Evolutionary conservation across 2,797 vertebrate genomes (phyloP).

Genomic region (Acrocephalus scirpaceus): DNA sequence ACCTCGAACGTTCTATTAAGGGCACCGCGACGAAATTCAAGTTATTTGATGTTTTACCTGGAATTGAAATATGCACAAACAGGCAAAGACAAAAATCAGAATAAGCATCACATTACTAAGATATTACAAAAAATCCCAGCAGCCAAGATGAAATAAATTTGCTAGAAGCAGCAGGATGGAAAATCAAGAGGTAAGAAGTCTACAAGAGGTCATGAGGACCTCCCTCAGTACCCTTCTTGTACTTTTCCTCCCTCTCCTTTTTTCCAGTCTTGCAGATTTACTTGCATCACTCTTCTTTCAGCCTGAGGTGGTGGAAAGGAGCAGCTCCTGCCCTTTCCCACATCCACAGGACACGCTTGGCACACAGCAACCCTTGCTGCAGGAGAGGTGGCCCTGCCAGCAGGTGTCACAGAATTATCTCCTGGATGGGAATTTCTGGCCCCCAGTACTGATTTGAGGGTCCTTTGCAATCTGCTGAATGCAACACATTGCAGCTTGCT

Average conservation of each 20-base stretch:
- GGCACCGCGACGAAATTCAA: slow-evolving; percentile 72
- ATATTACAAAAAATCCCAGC: neutral
- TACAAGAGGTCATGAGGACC: neutral
- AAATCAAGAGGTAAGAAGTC: neutral
- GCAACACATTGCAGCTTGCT: neutral
- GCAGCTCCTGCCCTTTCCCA: neutral
- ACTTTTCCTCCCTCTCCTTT: neutral
- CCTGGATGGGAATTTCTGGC: neutral
- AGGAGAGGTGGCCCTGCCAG: neutral
- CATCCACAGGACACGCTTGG: neutral
- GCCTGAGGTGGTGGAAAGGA: neutral
- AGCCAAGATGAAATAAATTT: neutral
- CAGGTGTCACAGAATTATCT: neutral
- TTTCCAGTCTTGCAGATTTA: neutral
- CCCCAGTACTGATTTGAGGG: neutral
- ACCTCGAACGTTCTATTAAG: slow-evolving; percentile 71
- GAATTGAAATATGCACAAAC: neutral
- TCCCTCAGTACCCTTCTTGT: neutral
- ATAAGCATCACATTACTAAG: neutral
- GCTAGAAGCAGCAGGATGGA: neutral
- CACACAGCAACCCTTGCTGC: neutral
- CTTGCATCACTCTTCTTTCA: neutral
- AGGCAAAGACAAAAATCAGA: neutral
- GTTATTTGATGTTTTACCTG: slow-evolving; percentile 73
- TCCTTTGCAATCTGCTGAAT: neutral